Conservation (phyloP, 2,113 vertebrate genomes). For the Glaucidium brasilianum region DNA sequence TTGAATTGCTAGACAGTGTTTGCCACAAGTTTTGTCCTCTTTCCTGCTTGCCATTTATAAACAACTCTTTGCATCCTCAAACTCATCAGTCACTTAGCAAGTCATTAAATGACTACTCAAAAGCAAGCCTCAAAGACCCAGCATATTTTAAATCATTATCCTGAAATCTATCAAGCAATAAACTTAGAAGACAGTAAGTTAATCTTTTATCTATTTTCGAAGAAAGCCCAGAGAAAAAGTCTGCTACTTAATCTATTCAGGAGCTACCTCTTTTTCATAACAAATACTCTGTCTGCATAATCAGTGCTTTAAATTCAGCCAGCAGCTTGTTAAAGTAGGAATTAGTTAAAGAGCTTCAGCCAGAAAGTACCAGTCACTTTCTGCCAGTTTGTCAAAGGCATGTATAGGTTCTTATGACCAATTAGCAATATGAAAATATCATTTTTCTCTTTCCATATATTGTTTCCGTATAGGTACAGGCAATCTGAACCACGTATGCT, state of each 20-base stretch:
- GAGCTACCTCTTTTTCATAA: background rate
- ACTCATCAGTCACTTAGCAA: background rate
- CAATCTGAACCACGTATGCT: background rate
- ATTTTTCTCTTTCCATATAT: background rate
- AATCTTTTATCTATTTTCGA: background rate
- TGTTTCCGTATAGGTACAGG: background rate
- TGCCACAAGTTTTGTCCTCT: background rate
- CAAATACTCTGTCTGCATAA: background rate
- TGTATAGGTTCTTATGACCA: background rate
- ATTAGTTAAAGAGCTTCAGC: background rate
- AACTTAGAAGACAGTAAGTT: background rate
- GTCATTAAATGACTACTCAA: background rate
- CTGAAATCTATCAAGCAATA: background rate
- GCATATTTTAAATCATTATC: background rate
- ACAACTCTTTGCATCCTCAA: background rate
- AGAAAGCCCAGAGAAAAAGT: background rate
- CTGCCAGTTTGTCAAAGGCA: background rate
- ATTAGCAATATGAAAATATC: background rate
- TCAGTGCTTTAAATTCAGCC: background rate
- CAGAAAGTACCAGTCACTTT: background rate
- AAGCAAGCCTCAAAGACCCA: background rate
- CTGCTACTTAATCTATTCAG: background rate
- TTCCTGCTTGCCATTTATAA: background rate
- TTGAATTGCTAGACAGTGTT: background rate
- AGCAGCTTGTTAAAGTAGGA: background rate